A percentile compares a stretch with the other conserved stretches of the same genome.
phyloP scores from a whole-genome alignment of 2,797 vertebrate genomes.

The Sphenopsis melanotis region DNA sequence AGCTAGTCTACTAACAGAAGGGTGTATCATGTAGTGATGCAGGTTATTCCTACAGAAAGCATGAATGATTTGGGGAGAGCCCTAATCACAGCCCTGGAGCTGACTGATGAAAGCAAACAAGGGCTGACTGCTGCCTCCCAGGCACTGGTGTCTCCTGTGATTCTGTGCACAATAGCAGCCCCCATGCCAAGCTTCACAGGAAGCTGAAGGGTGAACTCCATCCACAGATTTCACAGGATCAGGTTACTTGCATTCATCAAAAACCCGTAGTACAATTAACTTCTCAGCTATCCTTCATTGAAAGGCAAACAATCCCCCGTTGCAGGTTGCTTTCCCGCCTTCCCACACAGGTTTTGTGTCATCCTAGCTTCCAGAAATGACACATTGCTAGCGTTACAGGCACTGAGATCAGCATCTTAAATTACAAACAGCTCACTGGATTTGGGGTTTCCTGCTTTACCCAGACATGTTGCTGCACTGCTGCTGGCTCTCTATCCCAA shows the following conservation, averaged over 20 bases:
- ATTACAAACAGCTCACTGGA: not conserved
- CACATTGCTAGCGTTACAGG: not conserved
- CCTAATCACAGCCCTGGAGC: not conserved
- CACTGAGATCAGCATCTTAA: not conserved
- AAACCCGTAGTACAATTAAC: not conserved
- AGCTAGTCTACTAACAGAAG: not conserved
- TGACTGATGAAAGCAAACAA: not conserved
- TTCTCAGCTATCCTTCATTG: conserved; percentile 6
- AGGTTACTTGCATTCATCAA: conserved; percentile 10
- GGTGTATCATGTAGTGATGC: not conserved
- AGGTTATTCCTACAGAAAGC: not conserved
- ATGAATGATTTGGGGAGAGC: not conserved
- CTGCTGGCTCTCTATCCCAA: not conserved
- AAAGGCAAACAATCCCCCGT: not conserved
- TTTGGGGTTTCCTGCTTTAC: not conserved
- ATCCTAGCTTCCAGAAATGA: not conserved
- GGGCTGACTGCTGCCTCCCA: not conserved
- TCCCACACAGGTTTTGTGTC: conserved; percentile 28
- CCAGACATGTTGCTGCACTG: not conserved
- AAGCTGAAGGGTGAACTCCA: not conserved
- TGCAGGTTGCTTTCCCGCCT: not conserved
- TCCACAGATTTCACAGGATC: not conserved
- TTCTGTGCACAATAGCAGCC: not conserved
- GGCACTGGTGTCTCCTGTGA: not conserved
- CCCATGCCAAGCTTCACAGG: not conserved